A percentile compares a stretch with the other conserved stretches of the same genome.
Conservation (phyloP, 2,797 vertebrate species). For the Pantherophis alleghaniensis region DNA sequence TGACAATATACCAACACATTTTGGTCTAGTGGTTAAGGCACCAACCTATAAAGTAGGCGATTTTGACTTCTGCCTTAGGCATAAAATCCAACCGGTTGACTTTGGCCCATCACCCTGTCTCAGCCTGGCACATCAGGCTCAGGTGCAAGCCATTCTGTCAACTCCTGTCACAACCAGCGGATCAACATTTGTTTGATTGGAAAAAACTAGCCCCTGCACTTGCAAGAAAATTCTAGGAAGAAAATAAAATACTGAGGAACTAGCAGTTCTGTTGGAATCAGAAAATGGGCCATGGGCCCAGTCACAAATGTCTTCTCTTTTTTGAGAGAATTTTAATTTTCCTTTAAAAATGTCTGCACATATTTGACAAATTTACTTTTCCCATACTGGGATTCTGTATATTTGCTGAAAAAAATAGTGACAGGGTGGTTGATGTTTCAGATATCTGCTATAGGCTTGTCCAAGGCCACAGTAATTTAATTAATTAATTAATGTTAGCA, state of each 20-base stretch:
- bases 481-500: background rate
- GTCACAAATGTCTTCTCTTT: background rate
- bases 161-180: background rate
- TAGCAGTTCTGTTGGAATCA: background rate
- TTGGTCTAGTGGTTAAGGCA: background rate
- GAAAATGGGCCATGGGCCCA: background rate
- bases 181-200: background rate
- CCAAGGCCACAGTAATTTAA: background rate
- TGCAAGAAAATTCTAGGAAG: background rate
- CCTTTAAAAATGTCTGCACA: slow-evolving; percentile 4
- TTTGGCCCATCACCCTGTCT: background rate
- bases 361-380: background rate
- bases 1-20: background rate
- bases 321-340: slow-evolving; percentile 12
- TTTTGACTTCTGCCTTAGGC: background rate
- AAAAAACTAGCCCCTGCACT: background rate
- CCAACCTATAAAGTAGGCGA: background rate
- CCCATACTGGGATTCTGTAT: background rate
- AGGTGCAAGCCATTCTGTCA: background rate
- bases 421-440: background rate
- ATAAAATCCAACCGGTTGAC: background rate
- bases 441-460: background rate
- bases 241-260: background rate
- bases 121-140: background rate
- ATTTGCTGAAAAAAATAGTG: background rate